Conservation (phyloP, 2,797 vertebrate genomes). For the Delichon dasypus region DNA sequence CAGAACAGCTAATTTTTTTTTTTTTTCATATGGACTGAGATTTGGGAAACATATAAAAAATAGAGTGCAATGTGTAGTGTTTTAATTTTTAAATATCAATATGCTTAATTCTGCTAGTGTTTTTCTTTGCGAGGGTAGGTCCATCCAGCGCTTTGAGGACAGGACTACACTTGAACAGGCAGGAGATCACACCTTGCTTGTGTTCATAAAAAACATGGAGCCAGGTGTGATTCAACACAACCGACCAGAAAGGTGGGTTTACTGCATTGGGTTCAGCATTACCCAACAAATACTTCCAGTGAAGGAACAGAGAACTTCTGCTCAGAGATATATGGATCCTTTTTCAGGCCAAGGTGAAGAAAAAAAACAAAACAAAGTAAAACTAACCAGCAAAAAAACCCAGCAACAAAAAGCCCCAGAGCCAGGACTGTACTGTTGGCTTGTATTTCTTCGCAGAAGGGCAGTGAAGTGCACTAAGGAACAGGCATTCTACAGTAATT, state of each 20-base stretch:
- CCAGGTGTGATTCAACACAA: not conserved
- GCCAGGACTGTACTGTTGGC: not conserved
- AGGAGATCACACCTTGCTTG: not conserved
- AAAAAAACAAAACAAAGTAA: not conserved
- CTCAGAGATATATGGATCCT: rapidly evolving
- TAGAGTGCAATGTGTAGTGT: rapidly evolving
- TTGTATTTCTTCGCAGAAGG: not conserved
- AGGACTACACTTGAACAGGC: not conserved
- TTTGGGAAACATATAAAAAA: not conserved
- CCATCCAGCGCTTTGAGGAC: not conserved
- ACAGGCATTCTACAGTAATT: not conserved
- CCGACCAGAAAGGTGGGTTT: not conserved
- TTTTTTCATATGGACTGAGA: not conserved
- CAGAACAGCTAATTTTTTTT: not conserved
- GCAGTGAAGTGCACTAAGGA: not conserved
- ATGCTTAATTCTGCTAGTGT: not conserved
- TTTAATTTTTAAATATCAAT: not conserved
- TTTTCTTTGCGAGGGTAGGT: not conserved
- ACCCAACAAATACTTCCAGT: not conserved
- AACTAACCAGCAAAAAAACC: not conserved
- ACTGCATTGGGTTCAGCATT: not conserved
- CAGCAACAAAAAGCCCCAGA: not conserved
- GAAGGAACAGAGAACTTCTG: not conserved
- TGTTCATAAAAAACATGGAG: not conserved
- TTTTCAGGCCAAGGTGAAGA: not conserved